These are phyloP conservation scores for Cataglyphis albicans DNA, from an alignment of 2,888 invertebrate genomes.

Conservation along the genomic window DNA sequence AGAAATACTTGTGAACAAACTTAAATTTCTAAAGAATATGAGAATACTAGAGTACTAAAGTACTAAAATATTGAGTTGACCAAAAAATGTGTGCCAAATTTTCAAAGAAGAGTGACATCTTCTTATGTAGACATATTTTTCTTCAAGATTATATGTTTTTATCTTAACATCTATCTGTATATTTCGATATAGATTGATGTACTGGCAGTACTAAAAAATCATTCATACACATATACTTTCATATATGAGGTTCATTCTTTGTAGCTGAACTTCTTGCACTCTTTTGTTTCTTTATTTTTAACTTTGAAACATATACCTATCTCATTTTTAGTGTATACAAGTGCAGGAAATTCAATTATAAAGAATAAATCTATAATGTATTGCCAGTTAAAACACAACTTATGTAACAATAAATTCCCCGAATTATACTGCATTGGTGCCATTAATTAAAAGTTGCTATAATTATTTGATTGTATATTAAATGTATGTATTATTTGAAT, in stretches of 20 bases:
- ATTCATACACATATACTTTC: background rate
- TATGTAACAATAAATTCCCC: background rate
- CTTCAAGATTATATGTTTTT: background rate
- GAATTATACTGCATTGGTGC: background rate
- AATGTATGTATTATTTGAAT: background rate
- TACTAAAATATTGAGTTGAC: slow-evolving; percentile 78
- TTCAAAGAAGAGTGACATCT: background rate
- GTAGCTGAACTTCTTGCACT: background rate
- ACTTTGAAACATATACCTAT: background rate
- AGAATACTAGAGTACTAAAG: slow-evolving; percentile 61
- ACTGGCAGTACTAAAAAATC: background rate
- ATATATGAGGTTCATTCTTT: background rate
- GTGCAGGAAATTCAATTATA: background rate
- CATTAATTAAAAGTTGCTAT: background rate
- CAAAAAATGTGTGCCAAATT: background rate
- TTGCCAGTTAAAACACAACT: background rate
- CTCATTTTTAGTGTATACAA: background rate
- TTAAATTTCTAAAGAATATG: slow-evolving; percentile 75
- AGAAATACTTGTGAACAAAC: slow-evolving; percentile 75
- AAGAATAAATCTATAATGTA: too few species aligned
- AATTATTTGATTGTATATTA: background rate
- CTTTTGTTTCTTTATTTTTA: background rate
- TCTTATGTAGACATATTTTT: background rate
- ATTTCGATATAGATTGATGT: background rate
- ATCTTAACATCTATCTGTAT: background rate